phyloP scores from a whole-genome alignment of 1,140 invertebrate species.

The Bombus consobrinus region DNA sequence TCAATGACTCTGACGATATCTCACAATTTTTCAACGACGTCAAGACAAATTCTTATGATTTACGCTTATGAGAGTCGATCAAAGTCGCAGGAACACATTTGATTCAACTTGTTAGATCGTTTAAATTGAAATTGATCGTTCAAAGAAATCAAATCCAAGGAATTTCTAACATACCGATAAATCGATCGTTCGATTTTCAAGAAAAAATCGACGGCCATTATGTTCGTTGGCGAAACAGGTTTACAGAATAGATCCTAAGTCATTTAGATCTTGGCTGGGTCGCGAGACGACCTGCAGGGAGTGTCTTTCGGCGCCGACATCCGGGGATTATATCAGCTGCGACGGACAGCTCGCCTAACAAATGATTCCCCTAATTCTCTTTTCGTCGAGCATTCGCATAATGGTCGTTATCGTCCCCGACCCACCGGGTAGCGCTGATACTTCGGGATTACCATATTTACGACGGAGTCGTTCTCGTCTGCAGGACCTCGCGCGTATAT shows the following conservation, averaged over 20 bases:
- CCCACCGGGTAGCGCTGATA: conserved; percentile 76
- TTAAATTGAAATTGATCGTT: too few species aligned
- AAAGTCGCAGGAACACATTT: too few species aligned
- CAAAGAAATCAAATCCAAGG: too few species aligned
- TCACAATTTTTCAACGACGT: too few species aligned
- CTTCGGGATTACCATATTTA: conserved; percentile 80
- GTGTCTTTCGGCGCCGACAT: conserved; percentile 53
- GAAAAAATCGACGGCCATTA: too few species aligned
- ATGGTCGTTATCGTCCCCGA: conserved; percentile 78
- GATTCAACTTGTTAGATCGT: too few species aligned
- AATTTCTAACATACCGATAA: background rate
- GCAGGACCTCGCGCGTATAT: conserved; percentile 4
- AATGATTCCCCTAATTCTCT: conserved; percentile 80
- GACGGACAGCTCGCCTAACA: conserved; percentile 79
- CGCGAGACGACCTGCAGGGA: conserved; percentile 37
- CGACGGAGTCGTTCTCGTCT: conserved; percentile 57
- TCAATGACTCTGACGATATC: too few species aligned
- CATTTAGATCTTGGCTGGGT: conserved; percentile 15
- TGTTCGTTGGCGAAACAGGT: conserved; percentile 12
- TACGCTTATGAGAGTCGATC: too few species aligned
- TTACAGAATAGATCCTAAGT: conserved; percentile 11
- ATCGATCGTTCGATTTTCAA: background rate
- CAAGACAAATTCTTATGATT: too few species aligned
- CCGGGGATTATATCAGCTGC: conserved; percentile 75
- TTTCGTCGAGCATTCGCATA: conserved; percentile 77